Evolutionary conservation across 2,797 vertebrate genomes (phyloP).

Genomic region (Hafferia zeledoni): DNA sequence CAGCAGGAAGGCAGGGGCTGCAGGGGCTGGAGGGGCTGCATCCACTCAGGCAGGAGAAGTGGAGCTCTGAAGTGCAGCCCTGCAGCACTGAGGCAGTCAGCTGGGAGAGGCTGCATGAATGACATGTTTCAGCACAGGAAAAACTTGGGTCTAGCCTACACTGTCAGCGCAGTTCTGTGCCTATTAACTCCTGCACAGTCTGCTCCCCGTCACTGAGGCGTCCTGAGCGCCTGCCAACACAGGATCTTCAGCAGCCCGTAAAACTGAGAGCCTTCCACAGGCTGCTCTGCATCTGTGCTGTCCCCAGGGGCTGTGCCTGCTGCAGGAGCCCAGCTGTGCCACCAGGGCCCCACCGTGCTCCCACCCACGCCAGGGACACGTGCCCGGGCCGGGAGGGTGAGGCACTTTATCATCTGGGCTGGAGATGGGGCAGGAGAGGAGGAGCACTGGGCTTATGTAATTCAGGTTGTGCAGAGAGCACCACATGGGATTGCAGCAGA

Average conservation of each 20-base stretch:
- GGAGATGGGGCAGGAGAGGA: background rate
- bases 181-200: background rate
- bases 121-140: slow-evolving; percentile 48
- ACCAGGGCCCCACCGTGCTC: fast-evolving
- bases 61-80: fast-evolving
- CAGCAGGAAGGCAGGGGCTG: no score
- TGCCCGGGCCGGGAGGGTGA: fast-evolving
- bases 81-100: background rate
- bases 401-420: fast-evolving
- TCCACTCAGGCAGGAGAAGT: background rate
- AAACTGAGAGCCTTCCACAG: slow-evolving; percentile 30
- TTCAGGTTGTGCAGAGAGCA: background rate
- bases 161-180: slow-evolving; percentile 19
- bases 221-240: background rate
- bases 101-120: background rate
- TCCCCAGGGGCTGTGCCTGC: background rate
- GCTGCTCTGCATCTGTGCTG: slow-evolving; percentile 20
- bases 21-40: background rate
- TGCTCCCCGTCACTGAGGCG: background rate
- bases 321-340: slow-evolving; percentile 5
- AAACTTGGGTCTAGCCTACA: slow-evolving; percentile 31
- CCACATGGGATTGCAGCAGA: background rate
- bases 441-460: background rate
- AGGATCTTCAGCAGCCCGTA: slow-evolving; percentile 28
- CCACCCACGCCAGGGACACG: background rate